Evolutionary conservation across 2,113 vertebrate species (phyloP).

Genomic region (Chelonoidis abingdonii): DNA sequence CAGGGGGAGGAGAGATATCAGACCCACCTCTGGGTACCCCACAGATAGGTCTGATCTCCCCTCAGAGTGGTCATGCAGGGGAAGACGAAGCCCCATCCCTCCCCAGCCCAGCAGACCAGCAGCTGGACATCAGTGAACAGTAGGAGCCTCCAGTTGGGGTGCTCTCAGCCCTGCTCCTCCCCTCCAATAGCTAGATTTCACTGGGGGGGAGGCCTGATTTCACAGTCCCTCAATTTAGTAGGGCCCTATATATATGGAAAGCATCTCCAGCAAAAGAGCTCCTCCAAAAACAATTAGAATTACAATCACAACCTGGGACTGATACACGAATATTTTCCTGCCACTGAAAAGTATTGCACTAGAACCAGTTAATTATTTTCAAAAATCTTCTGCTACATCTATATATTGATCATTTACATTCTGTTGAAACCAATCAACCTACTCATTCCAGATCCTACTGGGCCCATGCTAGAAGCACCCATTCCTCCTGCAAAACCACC

Average conservation of each 20-base stretch:
- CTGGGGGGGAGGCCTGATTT: too few species aligned
- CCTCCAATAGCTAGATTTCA: too few species aligned
- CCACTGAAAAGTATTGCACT: neutral
- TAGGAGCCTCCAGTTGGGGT: too few species aligned
- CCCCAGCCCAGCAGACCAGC: too few species aligned
- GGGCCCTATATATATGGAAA: neutral
- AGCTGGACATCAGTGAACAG: too few species aligned
- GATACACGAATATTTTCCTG: neutral
- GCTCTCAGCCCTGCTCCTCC: too few species aligned
- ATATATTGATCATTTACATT: slow-evolving; percentile 69
- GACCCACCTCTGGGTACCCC: too few species aligned
- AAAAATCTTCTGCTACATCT: neutral
- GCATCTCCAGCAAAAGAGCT: neutral
- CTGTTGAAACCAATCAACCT: slow-evolving; percentile 79
- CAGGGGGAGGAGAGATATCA: too few species aligned
- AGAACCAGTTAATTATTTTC: neutral
- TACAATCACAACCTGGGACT: neutral
- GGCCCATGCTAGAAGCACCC: slow-evolving; percentile 92
- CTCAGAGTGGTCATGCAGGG: too few species aligned
- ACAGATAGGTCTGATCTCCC: too few species aligned
- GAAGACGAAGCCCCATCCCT: too few species aligned
- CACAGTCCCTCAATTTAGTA: too few species aligned
- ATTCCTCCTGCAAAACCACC: slow-evolving; percentile 94
- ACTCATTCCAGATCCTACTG: slow-evolving; percentile 94
- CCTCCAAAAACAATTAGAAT: neutral